Evolutionary conservation across 2,113 vertebrate genomes (phyloP), one percentile per base, ranked within the genome.

Genomic region (Numenius arquata): DNA sequence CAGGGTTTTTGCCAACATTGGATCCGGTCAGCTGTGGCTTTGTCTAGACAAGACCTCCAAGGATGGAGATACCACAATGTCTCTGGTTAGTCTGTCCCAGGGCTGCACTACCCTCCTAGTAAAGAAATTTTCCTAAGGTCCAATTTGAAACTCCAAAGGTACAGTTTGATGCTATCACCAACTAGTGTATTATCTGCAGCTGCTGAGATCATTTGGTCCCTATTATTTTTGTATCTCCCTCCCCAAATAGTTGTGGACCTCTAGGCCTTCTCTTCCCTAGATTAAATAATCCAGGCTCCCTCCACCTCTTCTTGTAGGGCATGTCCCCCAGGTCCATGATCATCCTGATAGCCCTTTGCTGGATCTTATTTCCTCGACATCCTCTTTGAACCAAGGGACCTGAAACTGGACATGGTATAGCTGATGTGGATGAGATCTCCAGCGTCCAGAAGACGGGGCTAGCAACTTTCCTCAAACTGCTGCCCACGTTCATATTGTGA

Each of bases 41-140:
- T 95, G 89, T 95, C 95, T 95, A 94, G 93, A 89, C 84, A 85
- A 89, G 87, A 94, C 76, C 84, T 94, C 91, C 89, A 89, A 89
- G 63, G 76, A 90, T 6, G 63, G 73, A 92, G 76, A 40, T 56
- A 73, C 21, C 45, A 76, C 34, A 80, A 21, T 0, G 0, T 6
- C 16, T 77, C 40, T 76, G 40, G 26, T 88, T 70, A 74, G 27
- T 34, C 55, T 89, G 34, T 41, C 59, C n/a, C 15, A 66, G 48
- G 45, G 23, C 50, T 48, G 21, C 27, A 84, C 12, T 12, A 12
- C 11, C 1, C 17, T 79, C 52, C 53, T 15, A 41, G 29, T 9
- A 17, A 79, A 59, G 15, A 79, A 43, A 26, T 25, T 55, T 79
- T 55, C 47, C 47, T 59, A 1, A 79, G 72, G 7, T 66, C 55